These are phyloP conservation scores for Aethes cnicana DNA, from an alignment of 2,888 invertebrate genomes.

Conservation along the genomic window DNA sequence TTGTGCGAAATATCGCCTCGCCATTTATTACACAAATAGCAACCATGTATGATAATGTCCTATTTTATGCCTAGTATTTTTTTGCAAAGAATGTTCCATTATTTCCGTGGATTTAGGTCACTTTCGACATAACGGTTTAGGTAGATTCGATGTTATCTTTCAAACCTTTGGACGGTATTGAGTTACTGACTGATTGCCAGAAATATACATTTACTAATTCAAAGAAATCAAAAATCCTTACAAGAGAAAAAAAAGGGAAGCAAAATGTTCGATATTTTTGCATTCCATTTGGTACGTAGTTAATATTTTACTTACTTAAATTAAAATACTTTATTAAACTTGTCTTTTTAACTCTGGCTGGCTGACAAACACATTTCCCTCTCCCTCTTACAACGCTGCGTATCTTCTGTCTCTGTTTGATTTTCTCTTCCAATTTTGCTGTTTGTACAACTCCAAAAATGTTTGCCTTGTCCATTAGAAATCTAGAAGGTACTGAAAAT, in stretches of 20 bases:
- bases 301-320: no score
- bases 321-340: no score
- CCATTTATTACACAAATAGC: no score
- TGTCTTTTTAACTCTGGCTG: background rate
- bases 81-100: conserved; percentile 21
- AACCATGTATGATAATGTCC: background rate
- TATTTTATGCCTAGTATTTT: background rate
- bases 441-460: conserved; percentile 8
- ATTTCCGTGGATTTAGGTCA: conserved; percentile 10
- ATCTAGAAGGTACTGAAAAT: background rate
- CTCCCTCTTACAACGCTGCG: background rate
- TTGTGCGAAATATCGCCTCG: no score
- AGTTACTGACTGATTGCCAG: conserved; percentile 8
- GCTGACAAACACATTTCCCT: background rate
- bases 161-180: conserved; percentile 1
- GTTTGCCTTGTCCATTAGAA: conserved; percentile 1
- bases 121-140: background rate
- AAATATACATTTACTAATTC: background rate
- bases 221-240: no score
- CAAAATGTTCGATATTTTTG: no score
- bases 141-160: conserved; percentile 19
- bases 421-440: conserved; percentile 23
- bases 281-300: no score
- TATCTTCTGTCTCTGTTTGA: conserved; percentile 13
- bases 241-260: no score